Conservation (phyloP, 2,113 vertebrate species). For the Aramus guarauna region DNA sequence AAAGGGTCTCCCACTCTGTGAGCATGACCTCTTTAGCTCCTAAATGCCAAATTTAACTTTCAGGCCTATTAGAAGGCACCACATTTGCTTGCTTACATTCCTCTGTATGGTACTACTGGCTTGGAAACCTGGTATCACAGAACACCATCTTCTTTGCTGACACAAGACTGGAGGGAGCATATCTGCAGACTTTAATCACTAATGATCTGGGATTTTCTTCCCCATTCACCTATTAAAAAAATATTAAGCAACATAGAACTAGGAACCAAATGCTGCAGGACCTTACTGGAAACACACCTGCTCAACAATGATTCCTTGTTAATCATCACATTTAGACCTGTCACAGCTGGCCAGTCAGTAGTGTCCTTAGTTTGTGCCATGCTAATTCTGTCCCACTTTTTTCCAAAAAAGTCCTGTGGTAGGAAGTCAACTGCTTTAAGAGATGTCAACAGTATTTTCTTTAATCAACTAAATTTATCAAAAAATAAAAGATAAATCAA, state of each 20-base stretch:
- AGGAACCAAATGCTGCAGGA: background rate
- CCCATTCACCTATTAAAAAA: background rate
- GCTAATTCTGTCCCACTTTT: background rate
- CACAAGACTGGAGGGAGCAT: background rate
- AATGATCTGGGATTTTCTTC: background rate
- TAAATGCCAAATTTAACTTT: background rate
- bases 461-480: constrained; percentile 30
- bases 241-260: background rate
- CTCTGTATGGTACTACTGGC: background rate
- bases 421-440: background rate
- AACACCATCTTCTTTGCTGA: background rate
- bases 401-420: background rate
- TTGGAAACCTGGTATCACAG: background rate
- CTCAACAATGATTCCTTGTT: background rate
- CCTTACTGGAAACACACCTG: background rate
- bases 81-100: background rate
- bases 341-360: background rate
- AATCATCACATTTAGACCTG: background rate
- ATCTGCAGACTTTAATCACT: background rate
- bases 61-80: background rate
- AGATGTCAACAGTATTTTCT: background rate
- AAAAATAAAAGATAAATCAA: background rate
- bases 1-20: background rate
- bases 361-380: background rate
- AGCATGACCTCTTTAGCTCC: background rate